phyloP scores from a whole-genome alignment of 2,113 vertebrate genomes.

The Scomber scombrus region DNA sequence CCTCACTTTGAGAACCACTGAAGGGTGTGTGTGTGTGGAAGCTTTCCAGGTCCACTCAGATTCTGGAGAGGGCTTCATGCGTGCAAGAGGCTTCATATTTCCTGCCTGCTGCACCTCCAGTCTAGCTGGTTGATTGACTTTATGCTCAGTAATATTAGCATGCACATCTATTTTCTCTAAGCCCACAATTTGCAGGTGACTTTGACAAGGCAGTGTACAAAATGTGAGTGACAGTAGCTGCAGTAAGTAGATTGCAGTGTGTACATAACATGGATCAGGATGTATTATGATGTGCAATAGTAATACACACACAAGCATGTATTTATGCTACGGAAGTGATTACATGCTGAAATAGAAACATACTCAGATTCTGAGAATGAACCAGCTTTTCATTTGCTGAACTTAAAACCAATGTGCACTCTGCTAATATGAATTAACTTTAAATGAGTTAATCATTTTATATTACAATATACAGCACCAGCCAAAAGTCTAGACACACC shows the following conservation, averaged over 20 bases:
- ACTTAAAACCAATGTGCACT: no score
- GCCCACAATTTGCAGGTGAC: neutral
- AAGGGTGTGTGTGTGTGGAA: conserved; percentile 2
- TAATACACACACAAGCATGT: neutral
- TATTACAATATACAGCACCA: no score
- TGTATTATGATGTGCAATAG: conserved; percentile 10
- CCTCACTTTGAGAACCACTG: neutral
- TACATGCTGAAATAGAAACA: no score
- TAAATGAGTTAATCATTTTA: no score
- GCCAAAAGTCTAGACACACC: no score
- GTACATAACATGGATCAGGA: conserved; percentile 37
- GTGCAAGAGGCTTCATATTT: conserved; percentile 22
- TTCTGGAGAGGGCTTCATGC: neutral
- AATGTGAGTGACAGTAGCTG: neutral
- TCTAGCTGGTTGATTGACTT: neutral
- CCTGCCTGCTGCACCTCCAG: neutral
- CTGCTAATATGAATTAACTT: no score
- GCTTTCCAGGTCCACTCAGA: conserved; percentile 48
- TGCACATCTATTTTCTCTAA: neutral
- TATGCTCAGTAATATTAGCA: neutral
- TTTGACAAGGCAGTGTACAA: neutral
- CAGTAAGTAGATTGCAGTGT: conserved; percentile 29
- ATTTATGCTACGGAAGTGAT: no score
- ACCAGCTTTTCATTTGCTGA: no score
- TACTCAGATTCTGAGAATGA: no score